Evolutionary conservation across 37 sponge, comb jelly and placozoan species (phyloP), one percentile per base, ranked within the genome.

Genomic region (Halichondria panicea): DNA sequence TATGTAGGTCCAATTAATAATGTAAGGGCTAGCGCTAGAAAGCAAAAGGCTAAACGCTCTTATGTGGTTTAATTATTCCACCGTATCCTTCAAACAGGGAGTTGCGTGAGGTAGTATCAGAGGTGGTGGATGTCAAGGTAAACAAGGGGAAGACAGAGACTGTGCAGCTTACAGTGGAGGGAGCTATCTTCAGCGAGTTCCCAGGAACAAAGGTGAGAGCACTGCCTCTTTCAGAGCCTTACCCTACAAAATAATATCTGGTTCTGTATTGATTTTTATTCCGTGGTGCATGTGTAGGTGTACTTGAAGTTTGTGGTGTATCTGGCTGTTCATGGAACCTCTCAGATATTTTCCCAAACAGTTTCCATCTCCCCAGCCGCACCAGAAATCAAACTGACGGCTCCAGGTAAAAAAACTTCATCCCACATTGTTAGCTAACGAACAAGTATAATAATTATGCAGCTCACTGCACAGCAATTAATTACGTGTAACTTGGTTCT

Each of bases 221-320:
- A n/a, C n/a, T n/a, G n/a, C n/a, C n/a, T n/a, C n/a, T n/a, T n/a
- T n/a, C n/a, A n/a, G n/a, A n/a, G n/a, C n/a, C n/a, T n/a, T n/a
- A n/a, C n/a, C n/a, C n/a, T n/a, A n/a, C n/a, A n/a, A n/a, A n/a
- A n/a, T n/a, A n/a, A n/a, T n/a, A n/a, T n/a, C n/a, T n/a, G n/a
- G n/a, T n/a, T n/a, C n/a, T n/a, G n/a, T n/a, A n/a, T n/a, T n/a
- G 25, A 7, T 22, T 13, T 2, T 38, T 38, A 15, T 67, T 21
- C 43, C 44, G 37, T 18, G 22, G 2, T 19, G 8, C 50, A 71
- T 43, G 12, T 36, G n/a, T 31, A 69, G 79, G 81, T 73, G 55
- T 81, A 72, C 74, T 66, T 81, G 24, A 61, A 36, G 55, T 81
- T 81, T 24, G 48, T 32, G 9, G 66, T 81, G 15, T 15, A 25